Evolutionary conservation across 2,797 vertebrate genomes (phyloP).

Genomic region (Percopsis omiscomaycus): DNA sequence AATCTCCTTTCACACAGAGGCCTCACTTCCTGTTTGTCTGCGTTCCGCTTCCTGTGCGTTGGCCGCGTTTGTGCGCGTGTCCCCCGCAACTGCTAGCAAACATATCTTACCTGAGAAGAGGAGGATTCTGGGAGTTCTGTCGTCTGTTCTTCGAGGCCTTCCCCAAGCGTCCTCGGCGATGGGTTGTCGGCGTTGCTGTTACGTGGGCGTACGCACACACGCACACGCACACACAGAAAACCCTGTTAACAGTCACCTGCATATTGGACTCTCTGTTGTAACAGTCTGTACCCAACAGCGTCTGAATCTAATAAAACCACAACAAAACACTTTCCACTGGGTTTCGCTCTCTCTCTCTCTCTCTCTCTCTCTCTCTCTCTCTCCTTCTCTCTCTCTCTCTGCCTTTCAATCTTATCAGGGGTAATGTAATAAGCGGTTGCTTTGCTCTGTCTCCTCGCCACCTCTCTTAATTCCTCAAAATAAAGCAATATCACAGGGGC

Average conservation of each 20-base stretch:
- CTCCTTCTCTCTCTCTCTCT: slow-evolving; percentile 42
- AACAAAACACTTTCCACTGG: slow-evolving; percentile 68
- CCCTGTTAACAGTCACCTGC: slow-evolving; percentile 75
- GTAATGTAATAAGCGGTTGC: slow-evolving; percentile 80
- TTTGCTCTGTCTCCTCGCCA: slow-evolving; percentile 75
- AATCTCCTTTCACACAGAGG: slow-evolving; percentile 20
- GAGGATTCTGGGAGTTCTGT: slow-evolving; percentile 63
- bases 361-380: slow-evolving; percentile 31
- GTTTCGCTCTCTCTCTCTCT: slow-evolving; percentile 25
- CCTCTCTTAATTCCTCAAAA: slow-evolving; percentile 83
- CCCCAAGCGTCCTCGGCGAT: slow-evolving; percentile 63
- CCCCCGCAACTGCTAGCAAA: slow-evolving; percentile 12
- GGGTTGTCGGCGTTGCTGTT: slow-evolving; percentile 64
- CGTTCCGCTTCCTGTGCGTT: slow-evolving; percentile 11
- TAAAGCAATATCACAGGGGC: slow-evolving; percentile 80
- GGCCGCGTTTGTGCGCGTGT: neutral
- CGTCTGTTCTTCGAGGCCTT: slow-evolving; percentile 75
- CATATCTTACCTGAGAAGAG: slow-evolving; percentile 49
- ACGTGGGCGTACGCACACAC: slow-evolving; percentile 21
- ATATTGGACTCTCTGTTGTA: slow-evolving; percentile 74
- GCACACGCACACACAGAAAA: slow-evolving; percentile 52
- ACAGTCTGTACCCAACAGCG: slow-evolving; percentile 70
- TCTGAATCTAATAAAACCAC: slow-evolving; percentile 75
- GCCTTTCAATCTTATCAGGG: slow-evolving; percentile 80
- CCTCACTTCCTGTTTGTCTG: slow-evolving; percentile 48